These are phyloP conservation scores for Bolinopsis microptera DNA, from an alignment of 37 sponge, comb jelly and placozoan genomes.

Conservation along the genomic window DNA sequence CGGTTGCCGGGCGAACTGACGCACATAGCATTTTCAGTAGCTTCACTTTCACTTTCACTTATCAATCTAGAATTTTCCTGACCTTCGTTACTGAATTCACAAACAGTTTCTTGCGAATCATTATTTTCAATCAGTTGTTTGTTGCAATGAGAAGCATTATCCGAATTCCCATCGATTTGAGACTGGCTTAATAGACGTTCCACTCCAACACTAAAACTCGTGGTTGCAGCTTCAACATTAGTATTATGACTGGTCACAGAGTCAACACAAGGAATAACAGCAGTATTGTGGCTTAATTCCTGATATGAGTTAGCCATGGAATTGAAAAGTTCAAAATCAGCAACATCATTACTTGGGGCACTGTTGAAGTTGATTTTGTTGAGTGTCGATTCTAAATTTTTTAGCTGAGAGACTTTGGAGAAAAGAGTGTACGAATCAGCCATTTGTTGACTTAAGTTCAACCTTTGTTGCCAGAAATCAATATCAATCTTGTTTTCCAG, in stretches of 20 bases:
- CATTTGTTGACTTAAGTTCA: neutral
- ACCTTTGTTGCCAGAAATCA: neutral
- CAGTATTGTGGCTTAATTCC: neutral
- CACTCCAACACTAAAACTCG: neutral
- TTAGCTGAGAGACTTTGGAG: neutral
- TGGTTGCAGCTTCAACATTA: neutral
- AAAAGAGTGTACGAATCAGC: neutral
- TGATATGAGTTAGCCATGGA: neutral
- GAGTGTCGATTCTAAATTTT: neutral
- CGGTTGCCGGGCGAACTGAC: too few relatives aligned
- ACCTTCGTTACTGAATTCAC: neutral
- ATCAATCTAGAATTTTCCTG: neutral
- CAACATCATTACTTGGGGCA: neutral
- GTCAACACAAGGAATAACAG: too few relatives aligned
- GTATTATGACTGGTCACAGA: neutral
- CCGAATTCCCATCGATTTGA: neutral
- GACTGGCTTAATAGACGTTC: too few relatives aligned
- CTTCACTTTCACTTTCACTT: neutral
- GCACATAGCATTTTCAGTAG: neutral
- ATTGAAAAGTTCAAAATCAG: neutral
- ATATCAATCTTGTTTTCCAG: neutral
- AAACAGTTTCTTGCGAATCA: neutral
- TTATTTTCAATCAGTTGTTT: neutral
- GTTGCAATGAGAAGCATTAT: neutral
- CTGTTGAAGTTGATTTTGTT: neutral